These are phyloP conservation scores for Propithecus deckenii DNA, from an alignment of 2,797 vertebrate species.

Conservation along the genomic window DNA sequence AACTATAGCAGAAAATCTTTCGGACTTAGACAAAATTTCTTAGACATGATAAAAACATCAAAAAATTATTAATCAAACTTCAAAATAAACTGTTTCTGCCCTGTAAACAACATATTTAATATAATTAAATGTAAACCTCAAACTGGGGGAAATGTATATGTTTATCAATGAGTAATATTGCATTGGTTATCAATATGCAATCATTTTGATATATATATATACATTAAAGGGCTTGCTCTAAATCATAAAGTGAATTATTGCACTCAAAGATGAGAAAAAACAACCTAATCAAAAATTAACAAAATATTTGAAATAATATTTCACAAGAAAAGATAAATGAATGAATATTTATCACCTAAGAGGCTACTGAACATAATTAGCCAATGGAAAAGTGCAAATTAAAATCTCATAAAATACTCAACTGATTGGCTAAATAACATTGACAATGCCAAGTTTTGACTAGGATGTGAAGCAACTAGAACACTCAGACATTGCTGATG, in stretches of 20 bases:
- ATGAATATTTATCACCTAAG: neutral
- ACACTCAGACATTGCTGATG: neutral
- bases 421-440: neutral
- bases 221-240: neutral
- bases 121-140: neutral
- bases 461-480: neutral
- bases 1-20: neutral
- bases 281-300: neutral
- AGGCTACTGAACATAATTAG: neutral
- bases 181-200: neutral
- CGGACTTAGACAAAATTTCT: neutral
- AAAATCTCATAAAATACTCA: neutral
- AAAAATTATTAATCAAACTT: neutral
- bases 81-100: neutral
- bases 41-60: neutral
- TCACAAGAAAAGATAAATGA: neutral
- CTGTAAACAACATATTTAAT: neutral
- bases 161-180: neutral
- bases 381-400: neutral
- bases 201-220: neutral
- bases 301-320: neutral
- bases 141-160: neutral
- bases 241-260: neutral
- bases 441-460: neutral
- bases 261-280: neutral